Base-by-base conservation (phyloP, 2,797 vertebrate genomes). In the Gymnothorax reevesii region DNA sequence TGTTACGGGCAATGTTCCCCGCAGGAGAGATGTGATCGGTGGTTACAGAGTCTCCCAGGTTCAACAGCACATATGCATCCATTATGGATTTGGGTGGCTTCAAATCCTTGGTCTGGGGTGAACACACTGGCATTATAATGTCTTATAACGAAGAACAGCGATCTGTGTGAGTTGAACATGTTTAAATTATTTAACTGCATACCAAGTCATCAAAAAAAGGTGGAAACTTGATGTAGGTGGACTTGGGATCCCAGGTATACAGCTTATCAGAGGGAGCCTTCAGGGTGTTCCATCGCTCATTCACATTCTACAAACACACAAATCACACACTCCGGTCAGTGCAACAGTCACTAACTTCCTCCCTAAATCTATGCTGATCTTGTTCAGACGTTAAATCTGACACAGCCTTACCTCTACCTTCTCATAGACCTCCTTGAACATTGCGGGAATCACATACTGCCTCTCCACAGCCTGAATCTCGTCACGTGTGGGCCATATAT, bases 21-120 rank as follows among this genome's bases (percentile, higher is more conserved):
- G 98, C 99, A 49, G 99, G 99, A 83, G 98, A 99, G 90, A 99
- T 99, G 93, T 99, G 98, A 92, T 99, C 98, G 0, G 99, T 99
- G 83, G 99, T 99, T 87, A 99, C 98, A 0, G 98, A 99, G 92
- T 99, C 98, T 6, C 98, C 98, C 64, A 99, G 89, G 93, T 97
- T 98, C 88, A 99, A 94, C 7, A 99, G 96, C 80, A 99, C 98
- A 3, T 96, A 96, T 42, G 98, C 98, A 0, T 96, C 94, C 13
- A 90, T 90, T 87, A 99, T 97, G 57, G 97, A 96, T 90, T 94
- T 94, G 0, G 96, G 96, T 0, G 95, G 91, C 86, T 95, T 94
- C 88, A 97, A 95, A 83, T 94, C 89, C 94, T 92, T 94, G 85
- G 97, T 97, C 99, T 99, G 91, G 49, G 49, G 25, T 15, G 89